Base-by-base conservation (phyloP, 2,888 invertebrate species). In the Gerosis bhagava region DNA sequence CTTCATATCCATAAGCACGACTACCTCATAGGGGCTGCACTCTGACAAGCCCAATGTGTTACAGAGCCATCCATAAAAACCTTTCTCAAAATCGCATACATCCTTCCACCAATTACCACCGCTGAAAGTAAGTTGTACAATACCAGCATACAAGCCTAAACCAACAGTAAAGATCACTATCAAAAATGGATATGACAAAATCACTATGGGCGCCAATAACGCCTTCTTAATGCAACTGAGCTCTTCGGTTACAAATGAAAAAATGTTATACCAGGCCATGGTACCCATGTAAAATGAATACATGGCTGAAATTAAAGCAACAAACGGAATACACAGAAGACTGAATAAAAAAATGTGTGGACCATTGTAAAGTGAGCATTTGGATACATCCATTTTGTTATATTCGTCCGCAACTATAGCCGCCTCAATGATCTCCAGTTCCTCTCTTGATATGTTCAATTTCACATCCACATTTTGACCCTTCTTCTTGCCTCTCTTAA, bases 1-100 rank as follows among this genome's bases (percentile, higher is more conserved):
- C 55, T 88, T 89, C 0, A 92, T 89, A 71, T 93, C 92, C 62
- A 92, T 91, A 25, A 93, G 69, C 34, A 93, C 81, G 2, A 93
- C 92, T 44, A 93, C 92, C 70, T 94, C 94, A 73, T 95, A 95
- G 0, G 94, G 94, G 58, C 94, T 92, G 65, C 94, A 95, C 62
- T 94, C 93, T 10, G 94, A 92, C 59, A 94, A 80, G 49, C 90
- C 90, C 22, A 94, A 59, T 26, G 90, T 81, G 47, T 92, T 91
- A 67, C 94, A 95, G 11, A 94, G 76, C 94, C 94, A 94, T 4
- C 94, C 94, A 59, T 93, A 95, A 77, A 94, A 94, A 0, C 94
- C 94, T 73, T 95, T 95, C 62, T 95, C 95, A 65, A 93, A 91
- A 73, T 95, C 94, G 47, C 91, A 90, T 2, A 94, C 91, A 76